A percentile compares a stretch with the other conserved stretches of the same genome.
Evolutionary conservation across 2,797 vertebrate genomes (phyloP).

Genomic region (Rhadinocentrus ornatus): DNA sequence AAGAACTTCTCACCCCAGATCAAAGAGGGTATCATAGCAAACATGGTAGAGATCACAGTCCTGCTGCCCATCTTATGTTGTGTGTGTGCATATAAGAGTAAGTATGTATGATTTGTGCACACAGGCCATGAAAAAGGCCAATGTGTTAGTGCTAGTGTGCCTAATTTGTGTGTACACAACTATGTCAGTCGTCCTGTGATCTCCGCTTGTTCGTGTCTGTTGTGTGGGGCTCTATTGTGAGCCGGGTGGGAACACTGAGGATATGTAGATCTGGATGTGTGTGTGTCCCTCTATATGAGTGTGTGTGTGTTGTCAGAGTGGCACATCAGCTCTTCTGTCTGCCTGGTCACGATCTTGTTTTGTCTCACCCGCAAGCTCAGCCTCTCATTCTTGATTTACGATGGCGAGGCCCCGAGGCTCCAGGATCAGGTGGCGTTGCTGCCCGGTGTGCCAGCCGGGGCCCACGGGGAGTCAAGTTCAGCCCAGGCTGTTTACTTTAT

Average conservation of each 20-base stretch:
- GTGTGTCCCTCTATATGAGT: constrained; percentile 8
- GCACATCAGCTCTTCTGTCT: constrained; percentile 63
- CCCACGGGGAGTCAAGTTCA: constrained; percentile 40
- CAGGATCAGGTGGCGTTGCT: constrained; percentile 63
- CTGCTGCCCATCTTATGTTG: constrained; percentile 48
- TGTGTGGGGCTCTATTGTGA: constrained; percentile 68
- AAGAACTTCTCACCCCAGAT: constrained; percentile 75
- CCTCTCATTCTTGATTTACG: constrained; percentile 71
- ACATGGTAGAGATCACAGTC: constrained; percentile 73
- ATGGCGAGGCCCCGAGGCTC: constrained; percentile 46
- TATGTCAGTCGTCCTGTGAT: constrained; percentile 73
- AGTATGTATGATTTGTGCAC: constrained; percentile 44
- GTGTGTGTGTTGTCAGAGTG: constrained; percentile 58
- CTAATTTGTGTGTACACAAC: constrained; percentile 83
- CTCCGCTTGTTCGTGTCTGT: constrained; percentile 61
- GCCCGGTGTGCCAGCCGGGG: constrained; percentile 43
- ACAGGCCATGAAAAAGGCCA: constrained; percentile 70
- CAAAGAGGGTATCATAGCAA: constrained; percentile 77
- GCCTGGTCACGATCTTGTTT: constrained; percentile 58
- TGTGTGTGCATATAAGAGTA: constrained; percentile 12
- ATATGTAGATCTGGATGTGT: constrained; percentile 20
- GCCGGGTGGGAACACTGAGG: constrained; percentile 54
- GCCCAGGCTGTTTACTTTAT: constrained; percentile 50
- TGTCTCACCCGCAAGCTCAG: constrained; percentile 53
- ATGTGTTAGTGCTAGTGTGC: constrained; percentile 74